phyloP scores from a whole-genome alignment of 2,797 vertebrate genomes.

The Bucorvus abyssinicus region DNA sequence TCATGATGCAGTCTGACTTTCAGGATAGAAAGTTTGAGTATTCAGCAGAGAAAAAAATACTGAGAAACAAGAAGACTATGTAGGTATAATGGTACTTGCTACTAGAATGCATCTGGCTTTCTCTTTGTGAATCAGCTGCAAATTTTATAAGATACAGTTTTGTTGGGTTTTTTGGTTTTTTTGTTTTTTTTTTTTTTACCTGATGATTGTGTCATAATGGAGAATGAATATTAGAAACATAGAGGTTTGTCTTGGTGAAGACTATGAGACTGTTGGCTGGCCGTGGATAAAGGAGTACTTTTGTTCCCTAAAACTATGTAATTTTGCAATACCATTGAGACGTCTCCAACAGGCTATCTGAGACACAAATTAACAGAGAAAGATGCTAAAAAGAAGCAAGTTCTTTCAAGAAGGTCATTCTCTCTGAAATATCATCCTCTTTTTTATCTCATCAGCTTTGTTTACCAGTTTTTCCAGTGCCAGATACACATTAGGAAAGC shows the following conservation, averaged over 20 bases:
- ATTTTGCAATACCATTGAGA: neutral
- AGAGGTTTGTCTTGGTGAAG: neutral
- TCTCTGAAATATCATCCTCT: neutral
- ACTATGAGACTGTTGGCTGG: neutral
- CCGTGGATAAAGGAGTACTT: neutral
- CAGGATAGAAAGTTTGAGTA: neutral
- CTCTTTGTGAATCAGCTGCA: neutral
- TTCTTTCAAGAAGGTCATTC: neutral
- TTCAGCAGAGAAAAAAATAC: neutral
- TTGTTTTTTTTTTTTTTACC: neutral
- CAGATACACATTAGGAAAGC: neutral
- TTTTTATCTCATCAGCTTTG: neutral
- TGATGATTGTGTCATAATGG: neutral
- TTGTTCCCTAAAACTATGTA: neutral
- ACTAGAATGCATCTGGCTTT: neutral
- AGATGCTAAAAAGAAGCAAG: neutral
- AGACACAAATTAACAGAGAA: neutral
- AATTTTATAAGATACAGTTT: neutral
- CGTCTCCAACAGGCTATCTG: neutral
- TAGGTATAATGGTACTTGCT: neutral
- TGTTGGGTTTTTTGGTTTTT: neutral
- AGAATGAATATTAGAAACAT: neutral
- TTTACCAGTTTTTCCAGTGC: neutral
- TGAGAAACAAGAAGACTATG: neutral
- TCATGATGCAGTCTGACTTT: neutral